Percentiles rank a stretch among this genome's conserved stretches.
Evolutionary conservation across 2,888 invertebrate genomes (phyloP).

Genomic region (Tetanocera ferruginea): DNA sequence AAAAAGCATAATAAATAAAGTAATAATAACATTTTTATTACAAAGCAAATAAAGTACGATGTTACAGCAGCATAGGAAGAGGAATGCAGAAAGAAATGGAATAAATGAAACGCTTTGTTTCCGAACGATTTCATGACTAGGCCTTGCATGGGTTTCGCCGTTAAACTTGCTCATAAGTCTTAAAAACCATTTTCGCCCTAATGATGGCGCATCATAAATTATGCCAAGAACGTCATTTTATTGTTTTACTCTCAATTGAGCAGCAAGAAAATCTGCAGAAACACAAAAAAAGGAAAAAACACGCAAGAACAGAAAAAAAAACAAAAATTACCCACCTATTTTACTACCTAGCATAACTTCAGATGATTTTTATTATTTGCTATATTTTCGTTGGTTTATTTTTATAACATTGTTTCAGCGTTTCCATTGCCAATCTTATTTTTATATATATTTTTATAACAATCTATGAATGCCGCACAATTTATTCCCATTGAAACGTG

Average conservation of each 20-base stretch:
- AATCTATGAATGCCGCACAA: slow-evolving; percentile 48
- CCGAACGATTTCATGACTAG: too few species aligned
- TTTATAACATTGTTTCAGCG: slow-evolving; percentile 5
- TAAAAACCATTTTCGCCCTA: slow-evolving; percentile 6
- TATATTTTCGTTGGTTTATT: background rate
- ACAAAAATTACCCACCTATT: background rate
- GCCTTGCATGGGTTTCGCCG: background rate
- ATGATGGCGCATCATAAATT: slow-evolving; percentile 27
- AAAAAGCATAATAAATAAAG: slow-evolving; percentile 64
- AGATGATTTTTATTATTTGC: slow-evolving; percentile 20
- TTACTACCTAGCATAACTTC: background rate
- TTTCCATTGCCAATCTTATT: slow-evolving; percentile 24
- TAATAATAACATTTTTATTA: slow-evolving; percentile 66
- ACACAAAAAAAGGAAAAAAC: slow-evolving; percentile 24
- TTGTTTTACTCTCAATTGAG: slow-evolving; percentile 66
- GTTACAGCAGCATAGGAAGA: background rate
- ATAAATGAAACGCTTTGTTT: background rate
- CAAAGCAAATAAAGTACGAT: slow-evolving; percentile 45
- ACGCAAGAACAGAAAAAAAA: background rate
- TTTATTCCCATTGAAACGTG: slow-evolving; percentile 58
- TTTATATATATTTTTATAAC: slow-evolving; percentile 33
- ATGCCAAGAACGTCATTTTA: slow-evolving; percentile 54
- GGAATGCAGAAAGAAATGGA: slow-evolving; percentile 2
- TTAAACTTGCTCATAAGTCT: background rate
- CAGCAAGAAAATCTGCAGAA: slow-evolving; percentile 41